Evolutionary conservation across 2,888 invertebrate genomes (phyloP), one percentile per base, ranked within the genome.

Genomic region (Zelleria hepariella): DNA sequence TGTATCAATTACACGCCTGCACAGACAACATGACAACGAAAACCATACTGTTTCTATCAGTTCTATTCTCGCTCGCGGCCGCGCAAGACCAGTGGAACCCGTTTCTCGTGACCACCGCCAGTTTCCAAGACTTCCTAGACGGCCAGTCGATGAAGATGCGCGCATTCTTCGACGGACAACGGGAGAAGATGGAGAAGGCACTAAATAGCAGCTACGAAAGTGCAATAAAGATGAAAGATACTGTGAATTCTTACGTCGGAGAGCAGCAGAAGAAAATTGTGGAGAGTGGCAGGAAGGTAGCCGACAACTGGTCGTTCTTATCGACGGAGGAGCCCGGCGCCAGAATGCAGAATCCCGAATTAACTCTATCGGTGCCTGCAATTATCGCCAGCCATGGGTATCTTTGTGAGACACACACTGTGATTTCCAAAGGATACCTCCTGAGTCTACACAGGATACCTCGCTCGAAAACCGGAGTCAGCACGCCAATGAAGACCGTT

Each of bases 401-500:
- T 75, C 82, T 88, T 0, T 91, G 92, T 24, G 95, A 96, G 79
- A 91, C 92, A 0, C 95, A 95, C 68, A 84, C 89, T 0, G 90
- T 95, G 0, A 76, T 89, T 61, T 96, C 97, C 49, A 94, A 97
- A 82, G 96, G 96, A 0, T 97, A 95, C 76, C 82, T 96, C 18
- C 81, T 97, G 53, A 93, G 92, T 47, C 64, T 97, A 55, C 96
- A 96, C 70, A 90, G 97, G 59, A 96, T 97, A 66, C 94, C 95
- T 0, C 87, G 87, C 57, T 65, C 78, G 1, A 89, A 88, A 56
- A 74, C 75, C 58, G 73, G 76, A 25, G 66, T 65, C 0, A 61
- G 64, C 0, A 72, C 80, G 2, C 63, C 81, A 1, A 62, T 64
- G 2, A 82, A 78, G 32, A 78, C 84, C 0, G 91, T 93, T 59